phyloP scores from a whole-genome alignment of 2,888 invertebrate genomes.

The Cataglyphis altisquamis region DNA sequence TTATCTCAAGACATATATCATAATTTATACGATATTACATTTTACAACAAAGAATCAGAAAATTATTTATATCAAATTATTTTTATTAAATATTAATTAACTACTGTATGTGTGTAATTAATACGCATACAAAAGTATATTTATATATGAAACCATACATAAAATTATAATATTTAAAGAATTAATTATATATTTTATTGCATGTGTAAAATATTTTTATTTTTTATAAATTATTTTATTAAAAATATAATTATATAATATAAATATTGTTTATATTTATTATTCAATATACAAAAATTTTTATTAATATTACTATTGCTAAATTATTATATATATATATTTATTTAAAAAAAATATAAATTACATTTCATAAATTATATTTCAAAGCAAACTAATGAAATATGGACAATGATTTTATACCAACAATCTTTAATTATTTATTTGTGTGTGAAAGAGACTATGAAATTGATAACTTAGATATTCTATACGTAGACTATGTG shows the following conservation, averaged over 20 bases:
- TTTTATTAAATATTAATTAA: neutral
- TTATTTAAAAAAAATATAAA: neutral
- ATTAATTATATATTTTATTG: neutral
- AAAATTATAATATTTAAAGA: neutral
- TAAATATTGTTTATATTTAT: neutral
- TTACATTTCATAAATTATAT: too few species aligned
- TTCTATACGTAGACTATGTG: conserved; percentile 46
- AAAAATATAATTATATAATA: neutral
- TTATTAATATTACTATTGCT: neutral
- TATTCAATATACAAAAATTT: neutral
- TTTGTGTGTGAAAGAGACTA: conserved; percentile 15
- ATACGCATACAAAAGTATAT: neutral
- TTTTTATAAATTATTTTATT: neutral
- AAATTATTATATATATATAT: neutral
- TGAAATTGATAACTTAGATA: conserved; percentile 45
- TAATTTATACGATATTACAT: neutral
- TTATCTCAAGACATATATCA: neutral
- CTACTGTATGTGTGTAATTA: too few species aligned
- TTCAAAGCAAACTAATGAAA: neutral
- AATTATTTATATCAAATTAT: neutral
- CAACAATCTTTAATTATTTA: conserved; percentile 28
- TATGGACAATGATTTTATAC: neutral
- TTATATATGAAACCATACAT: neutral
- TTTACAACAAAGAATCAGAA: neutral
- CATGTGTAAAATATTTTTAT: neutral